A percentile compares a stretch with the other conserved stretches of the same genome.
Conservation (phyloP, 1,140 invertebrate species). For the Drosophila rhopaloa region DNA sequence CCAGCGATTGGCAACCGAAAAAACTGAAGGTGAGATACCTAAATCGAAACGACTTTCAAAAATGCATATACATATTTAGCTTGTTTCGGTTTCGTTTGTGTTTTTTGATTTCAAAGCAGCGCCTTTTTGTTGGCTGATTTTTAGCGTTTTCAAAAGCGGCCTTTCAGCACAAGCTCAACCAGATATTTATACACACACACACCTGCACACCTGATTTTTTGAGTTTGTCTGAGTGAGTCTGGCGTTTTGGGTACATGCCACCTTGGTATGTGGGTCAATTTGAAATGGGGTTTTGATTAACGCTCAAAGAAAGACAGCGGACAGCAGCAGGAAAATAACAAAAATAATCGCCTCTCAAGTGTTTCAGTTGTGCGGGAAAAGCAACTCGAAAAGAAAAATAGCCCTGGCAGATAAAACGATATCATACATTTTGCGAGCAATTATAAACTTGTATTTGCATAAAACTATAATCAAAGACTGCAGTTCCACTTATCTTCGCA, state of each 20-base stretch:
- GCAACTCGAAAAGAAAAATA: conserved; percentile 2
- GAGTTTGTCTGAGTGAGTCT: conserved; percentile 34
- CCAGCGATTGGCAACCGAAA: conserved; percentile 7
- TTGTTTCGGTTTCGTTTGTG: conserved; percentile 57
- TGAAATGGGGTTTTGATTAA: conserved; percentile 74
- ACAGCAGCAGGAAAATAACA: conserved; percentile 17
- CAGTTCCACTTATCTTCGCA: conserved; percentile 1
- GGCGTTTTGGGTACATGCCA: conserved; percentile 62
- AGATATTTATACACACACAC: conserved; percentile 31
- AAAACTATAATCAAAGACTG: conserved; percentile 7
- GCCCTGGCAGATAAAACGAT: background rate
- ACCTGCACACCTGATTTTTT: conserved; percentile 58
- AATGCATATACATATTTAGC: conserved; percentile 52
- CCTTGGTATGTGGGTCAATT: conserved; percentile 79
- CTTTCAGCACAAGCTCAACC: conserved; percentile 56
- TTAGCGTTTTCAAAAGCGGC: conserved; percentile 51
- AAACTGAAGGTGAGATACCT: conserved; percentile 52
- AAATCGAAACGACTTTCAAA: conserved; percentile 71
- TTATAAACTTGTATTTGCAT: background rate
- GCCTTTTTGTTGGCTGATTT: conserved; percentile 59
- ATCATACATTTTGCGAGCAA: background rate
- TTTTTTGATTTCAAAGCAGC: conserved; percentile 57
- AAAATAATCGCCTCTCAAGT: conserved; percentile 5
- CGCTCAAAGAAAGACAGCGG: conserved; percentile 36
- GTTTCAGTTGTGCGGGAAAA: conserved; percentile 1